These are phyloP conservation scores for Valencia hispanica DNA, from an alignment of 2,797 vertebrate genomes.

Conservation along the genomic window DNA sequence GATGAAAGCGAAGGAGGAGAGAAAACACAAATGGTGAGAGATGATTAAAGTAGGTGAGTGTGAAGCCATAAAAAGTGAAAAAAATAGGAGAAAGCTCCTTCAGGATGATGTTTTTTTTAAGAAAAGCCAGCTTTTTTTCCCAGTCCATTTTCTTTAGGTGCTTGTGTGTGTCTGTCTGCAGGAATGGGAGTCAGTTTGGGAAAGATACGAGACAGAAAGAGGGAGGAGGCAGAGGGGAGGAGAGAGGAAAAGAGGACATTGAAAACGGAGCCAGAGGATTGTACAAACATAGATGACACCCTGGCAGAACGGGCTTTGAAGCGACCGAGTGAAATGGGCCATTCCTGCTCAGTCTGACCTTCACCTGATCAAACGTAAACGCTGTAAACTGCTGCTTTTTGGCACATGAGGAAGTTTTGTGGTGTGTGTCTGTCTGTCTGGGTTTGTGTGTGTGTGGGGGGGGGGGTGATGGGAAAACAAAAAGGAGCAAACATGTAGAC, in stretches of 20 bases:
- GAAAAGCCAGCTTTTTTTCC: conserved; percentile 39
- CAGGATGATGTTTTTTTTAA: conserved; percentile 20
- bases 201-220: conserved; percentile 44
- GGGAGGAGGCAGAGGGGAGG: conserved; percentile 30
- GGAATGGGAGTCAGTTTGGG: conserved; percentile 54
- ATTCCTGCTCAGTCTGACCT: conserved; percentile 51
- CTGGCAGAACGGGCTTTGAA: conserved; percentile 42
- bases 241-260: conserved; percentile 36
- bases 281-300: conserved; percentile 66
- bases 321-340: conserved; percentile 31
- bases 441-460: conserved; percentile 16
- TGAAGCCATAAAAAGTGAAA: conserved; percentile 27
- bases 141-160: conserved; percentile 74
- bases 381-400: conserved; percentile 33
- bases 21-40: conserved; percentile 12
- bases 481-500: conserved; percentile 28
- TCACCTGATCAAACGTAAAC: conserved; percentile 28
- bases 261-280: conserved; percentile 31
- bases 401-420: conserved; percentile 7
- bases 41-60: conserved; percentile 36
- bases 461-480: conserved; percentile 24
- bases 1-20: conserved; percentile 9
- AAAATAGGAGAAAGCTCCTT: conserved; percentile 49
- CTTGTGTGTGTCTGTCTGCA: conserved; percentile 71
- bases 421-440: conserved; percentile 16